These are phyloP conservation scores for Anodontia alba DNA, from an alignment of 2,888 invertebrate genomes.

Conservation along the genomic window DNA sequence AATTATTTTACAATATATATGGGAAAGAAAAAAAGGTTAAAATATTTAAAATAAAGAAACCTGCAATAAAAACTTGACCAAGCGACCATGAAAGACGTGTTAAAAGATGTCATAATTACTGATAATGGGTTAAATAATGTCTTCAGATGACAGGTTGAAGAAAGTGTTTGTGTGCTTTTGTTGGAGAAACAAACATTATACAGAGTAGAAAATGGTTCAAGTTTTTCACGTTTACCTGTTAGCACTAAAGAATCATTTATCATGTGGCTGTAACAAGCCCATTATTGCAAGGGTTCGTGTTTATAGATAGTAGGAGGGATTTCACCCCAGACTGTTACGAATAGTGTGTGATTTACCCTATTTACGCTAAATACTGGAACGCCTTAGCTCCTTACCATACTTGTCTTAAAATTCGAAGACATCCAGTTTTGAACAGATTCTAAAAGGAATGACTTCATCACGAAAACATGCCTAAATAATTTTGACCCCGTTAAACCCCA, in stretches of 20 bases:
- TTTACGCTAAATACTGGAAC: too few relatives aligned
- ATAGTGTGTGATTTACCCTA: background rate
- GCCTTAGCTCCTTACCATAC: too few relatives aligned
- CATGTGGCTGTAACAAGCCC: background rate
- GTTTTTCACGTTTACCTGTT: constrained; percentile 4
- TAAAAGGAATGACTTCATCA: too few relatives aligned
- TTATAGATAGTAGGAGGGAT: background rate
- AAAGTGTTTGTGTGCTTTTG: background rate
- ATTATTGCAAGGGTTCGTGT: too few relatives aligned
- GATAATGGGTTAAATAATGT: background rate
- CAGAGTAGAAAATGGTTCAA: background rate
- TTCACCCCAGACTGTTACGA: background rate
- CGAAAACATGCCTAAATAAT: too few relatives aligned
- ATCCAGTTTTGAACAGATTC: too few relatives aligned
- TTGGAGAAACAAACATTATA: background rate
- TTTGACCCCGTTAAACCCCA: too few relatives aligned
- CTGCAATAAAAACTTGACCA: too few relatives aligned
- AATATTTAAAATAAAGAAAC: too few relatives aligned
- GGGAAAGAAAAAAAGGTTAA: too few relatives aligned
- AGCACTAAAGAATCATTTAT: constrained; percentile 5
- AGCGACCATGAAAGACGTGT: background rate
- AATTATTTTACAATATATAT: too few relatives aligned
- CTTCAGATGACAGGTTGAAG: background rate
- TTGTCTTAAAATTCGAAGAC: too few relatives aligned
- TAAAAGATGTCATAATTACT: constrained; percentile 18